These are phyloP conservation scores for Plagiodera versicolora DNA, from an alignment of 2,888 invertebrate species.

Conservation along the genomic window DNA sequence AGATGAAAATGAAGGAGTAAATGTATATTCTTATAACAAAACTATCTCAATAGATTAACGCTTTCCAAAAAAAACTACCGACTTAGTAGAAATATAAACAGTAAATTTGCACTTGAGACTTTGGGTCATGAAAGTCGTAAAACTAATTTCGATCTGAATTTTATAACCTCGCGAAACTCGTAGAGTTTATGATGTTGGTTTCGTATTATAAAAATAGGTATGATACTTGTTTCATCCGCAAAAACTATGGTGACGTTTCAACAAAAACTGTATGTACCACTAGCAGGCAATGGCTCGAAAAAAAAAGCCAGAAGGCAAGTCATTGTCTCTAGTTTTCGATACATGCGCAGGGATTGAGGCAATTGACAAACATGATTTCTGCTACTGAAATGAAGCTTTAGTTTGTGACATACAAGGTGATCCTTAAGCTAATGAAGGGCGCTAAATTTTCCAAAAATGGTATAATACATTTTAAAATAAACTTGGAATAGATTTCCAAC, in stretches of 20 bases:
- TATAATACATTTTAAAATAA: too few relatives aligned
- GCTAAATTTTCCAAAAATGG: too few relatives aligned
- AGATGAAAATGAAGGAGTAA: neutral
- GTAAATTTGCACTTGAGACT: neutral
- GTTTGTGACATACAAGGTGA: too few relatives aligned
- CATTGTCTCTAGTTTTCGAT: too few relatives aligned
- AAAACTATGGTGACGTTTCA: neutral
- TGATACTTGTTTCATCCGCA: neutral
- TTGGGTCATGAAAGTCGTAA: neutral
- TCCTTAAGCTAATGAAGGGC: too few relatives aligned
- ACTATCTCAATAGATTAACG: neutral
- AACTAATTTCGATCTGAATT: neutral
- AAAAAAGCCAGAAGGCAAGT: too few relatives aligned
- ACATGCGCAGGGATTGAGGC: too few relatives aligned
- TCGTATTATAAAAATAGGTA: neutral
- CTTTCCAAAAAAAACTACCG: too few relatives aligned
- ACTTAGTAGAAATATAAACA: neutral
- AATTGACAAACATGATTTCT: too few relatives aligned
- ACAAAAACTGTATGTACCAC: neutral
- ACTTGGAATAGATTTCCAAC: too few relatives aligned
- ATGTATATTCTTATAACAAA: neutral
- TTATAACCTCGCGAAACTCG: neutral
- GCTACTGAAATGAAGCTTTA: too few relatives aligned
- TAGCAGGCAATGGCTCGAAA: neutral
- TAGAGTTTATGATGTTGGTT: neutral